A percentile compares a stretch with the other conserved stretches of the same genome.
Evolutionary conservation across 1,140 invertebrate genomes (phyloP).

Genomic region (Teleopsis dalmanni): DNA sequence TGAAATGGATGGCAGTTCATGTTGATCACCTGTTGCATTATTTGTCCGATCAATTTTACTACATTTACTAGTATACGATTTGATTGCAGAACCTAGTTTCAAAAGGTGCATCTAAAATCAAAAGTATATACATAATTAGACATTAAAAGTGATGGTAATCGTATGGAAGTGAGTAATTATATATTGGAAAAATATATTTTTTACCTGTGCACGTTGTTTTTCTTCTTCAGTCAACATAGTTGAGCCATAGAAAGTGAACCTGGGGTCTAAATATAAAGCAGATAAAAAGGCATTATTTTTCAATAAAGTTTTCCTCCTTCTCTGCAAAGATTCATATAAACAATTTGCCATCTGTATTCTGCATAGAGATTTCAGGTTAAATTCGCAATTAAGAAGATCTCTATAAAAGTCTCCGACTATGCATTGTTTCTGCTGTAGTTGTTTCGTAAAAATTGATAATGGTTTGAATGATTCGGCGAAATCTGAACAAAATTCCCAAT

Average conservation of each 20-base stretch:
- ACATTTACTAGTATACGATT: too few relatives aligned
- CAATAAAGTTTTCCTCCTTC: neutral
- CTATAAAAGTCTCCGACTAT: constrained; percentile 8
- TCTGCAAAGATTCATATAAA: neutral
- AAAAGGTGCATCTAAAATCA: too few relatives aligned
- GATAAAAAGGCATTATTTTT: constrained; percentile 7
- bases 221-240: neutral
- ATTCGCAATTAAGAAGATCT: constrained; percentile 3
- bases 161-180: too few relatives aligned
- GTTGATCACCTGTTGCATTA: too few relatives aligned
- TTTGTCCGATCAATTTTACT: too few relatives aligned
- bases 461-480: neutral
- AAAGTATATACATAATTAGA: too few relatives aligned
- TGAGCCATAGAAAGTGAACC: constrained; percentile 3
- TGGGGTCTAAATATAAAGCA: constrained; percentile 5
- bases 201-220: too few relatives aligned
- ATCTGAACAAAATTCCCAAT: neutral
- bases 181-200: too few relatives aligned
- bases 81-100: too few relatives aligned
- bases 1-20: too few relatives aligned
- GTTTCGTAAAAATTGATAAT: neutral
- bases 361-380: neutral
- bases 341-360: neutral
- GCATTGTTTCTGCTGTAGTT: neutral
- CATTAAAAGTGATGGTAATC: too few relatives aligned